A percentile compares a stretch with the other conserved stretches of the same genome.
Conservation (phyloP, 2,888 invertebrate genomes). For the Lasioglossum vierecki region DNA sequence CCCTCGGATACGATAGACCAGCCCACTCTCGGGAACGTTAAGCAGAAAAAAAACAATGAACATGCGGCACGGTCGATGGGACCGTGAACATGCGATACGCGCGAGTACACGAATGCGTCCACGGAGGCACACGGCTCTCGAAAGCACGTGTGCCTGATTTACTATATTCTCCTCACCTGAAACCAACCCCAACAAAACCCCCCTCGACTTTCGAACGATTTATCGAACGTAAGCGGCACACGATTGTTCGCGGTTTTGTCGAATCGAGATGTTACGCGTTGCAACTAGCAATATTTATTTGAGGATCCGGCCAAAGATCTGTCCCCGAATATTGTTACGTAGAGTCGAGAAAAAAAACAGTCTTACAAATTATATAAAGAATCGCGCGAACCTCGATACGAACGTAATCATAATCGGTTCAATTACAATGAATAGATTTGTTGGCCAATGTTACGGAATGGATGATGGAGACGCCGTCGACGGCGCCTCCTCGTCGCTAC, state of each 20-base stretch:
- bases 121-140: not conserved
- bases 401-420: constrained; percentile 62
- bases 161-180: not conserved
- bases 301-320: not conserved
- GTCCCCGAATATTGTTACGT: not conserved
- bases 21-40: constrained; percentile 9
- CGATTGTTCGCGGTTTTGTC: not conserved
- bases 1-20: constrained; percentile 47
- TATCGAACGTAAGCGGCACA: constrained; percentile 21
- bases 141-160: not conserved
- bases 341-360: not conserved
- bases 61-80: constrained; percentile 55
- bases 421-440: constrained; percentile 78
- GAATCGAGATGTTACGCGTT: not conserved
- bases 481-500: constrained; percentile 78
- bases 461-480: constrained; percentile 77
- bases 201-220: constrained; percentile 14
- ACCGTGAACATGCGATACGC: constrained; percentile 56
- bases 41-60: not conserved
- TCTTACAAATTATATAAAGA: not conserved
- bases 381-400: constrained; percentile 35
- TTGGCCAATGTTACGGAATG: constrained; percentile 82
- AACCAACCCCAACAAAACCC: not conserved
- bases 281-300: not conserved
- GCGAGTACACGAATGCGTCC: constrained; percentile 33